Conservation (phyloP, 2,113 vertebrate genomes). For the Petroica traversi region DNA sequence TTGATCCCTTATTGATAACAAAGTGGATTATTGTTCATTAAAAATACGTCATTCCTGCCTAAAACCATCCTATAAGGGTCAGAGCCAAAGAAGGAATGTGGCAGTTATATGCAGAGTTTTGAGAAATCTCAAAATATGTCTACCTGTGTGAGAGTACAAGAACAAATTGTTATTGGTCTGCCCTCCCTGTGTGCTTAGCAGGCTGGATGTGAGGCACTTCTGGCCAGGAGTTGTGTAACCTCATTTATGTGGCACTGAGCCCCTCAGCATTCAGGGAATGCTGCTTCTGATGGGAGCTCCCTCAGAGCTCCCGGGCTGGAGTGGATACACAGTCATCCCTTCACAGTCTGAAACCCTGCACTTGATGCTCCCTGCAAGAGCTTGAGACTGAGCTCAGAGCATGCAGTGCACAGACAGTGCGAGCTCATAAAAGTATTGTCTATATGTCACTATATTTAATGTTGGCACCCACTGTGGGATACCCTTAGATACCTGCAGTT, state of each 20-base stretch:
- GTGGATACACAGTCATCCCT: rapidly evolving
- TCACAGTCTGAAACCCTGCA: rapidly evolving
- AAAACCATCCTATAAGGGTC: not conserved
- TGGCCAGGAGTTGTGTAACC: not conserved
- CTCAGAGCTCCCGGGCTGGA: not conserved
- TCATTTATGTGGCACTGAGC: not conserved
- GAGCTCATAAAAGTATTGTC: rapidly evolving
- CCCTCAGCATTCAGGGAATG: not conserved
- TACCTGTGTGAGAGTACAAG: not conserved
- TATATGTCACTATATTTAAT: not conserved
- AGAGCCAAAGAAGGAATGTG: not conserved
- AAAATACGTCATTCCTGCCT: not conserved
- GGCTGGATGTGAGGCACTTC: not conserved
- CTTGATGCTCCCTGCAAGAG: not conserved
- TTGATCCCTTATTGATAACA: not conserved
- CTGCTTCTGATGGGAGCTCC: not conserved
- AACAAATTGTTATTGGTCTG: not conserved
- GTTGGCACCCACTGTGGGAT: not conserved
- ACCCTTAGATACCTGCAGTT: not conserved
- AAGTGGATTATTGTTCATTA: not conserved
- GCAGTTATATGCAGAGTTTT: not conserved
- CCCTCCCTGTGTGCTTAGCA: not conserved
- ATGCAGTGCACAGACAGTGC: not conserved
- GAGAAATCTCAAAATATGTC: not conserved
- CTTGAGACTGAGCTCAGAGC: not conserved